Evolutionary conservation across 2,888 invertebrate genomes (phyloP).

Genomic region (Dryobota labecula): DNA sequence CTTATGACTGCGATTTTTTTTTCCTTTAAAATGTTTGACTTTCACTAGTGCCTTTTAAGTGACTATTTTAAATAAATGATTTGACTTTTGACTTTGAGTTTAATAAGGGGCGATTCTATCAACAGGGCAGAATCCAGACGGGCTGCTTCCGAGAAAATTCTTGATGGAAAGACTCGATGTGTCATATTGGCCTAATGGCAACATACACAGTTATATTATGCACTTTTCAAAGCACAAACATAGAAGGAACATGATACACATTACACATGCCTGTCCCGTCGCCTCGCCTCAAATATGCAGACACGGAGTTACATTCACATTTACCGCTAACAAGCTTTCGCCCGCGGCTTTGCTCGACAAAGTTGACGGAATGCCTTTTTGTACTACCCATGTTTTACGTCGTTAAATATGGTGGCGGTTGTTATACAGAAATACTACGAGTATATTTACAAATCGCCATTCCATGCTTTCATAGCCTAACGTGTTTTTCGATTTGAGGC

Average conservation of each 20-base stretch:
- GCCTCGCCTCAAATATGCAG: slow-evolving; percentile 45
- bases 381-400: slow-evolving; percentile 47
- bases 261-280: slow-evolving; percentile 22
- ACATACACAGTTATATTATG: background rate
- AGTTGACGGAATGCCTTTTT: slow-evolving; percentile 46
- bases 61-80: too few relatives aligned
- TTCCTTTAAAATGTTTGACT: too few relatives aligned
- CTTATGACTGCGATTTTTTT: too few relatives aligned
- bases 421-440: too few relatives aligned
- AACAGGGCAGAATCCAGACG: background rate
- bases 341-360: slow-evolving; percentile 45
- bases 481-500: too few relatives aligned
- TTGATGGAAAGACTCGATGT: background rate
- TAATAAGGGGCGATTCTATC: background rate
- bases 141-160: background rate
- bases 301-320: slow-evolving; percentile 47
- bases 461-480: too few relatives aligned
- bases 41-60: too few relatives aligned
- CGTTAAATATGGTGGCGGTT: slow-evolving; percentile 41
- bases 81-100: too few relatives aligned
- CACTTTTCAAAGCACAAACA: slow-evolving; percentile 16
- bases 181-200: background rate
- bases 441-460: too few relatives aligned
- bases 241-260: slow-evolving; percentile 12
- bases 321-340: slow-evolving; percentile 56